These are phyloP conservation scores for Aegypius monachus DNA, from an alignment of 2,113 vertebrate species.

Conservation along the genomic window DNA sequence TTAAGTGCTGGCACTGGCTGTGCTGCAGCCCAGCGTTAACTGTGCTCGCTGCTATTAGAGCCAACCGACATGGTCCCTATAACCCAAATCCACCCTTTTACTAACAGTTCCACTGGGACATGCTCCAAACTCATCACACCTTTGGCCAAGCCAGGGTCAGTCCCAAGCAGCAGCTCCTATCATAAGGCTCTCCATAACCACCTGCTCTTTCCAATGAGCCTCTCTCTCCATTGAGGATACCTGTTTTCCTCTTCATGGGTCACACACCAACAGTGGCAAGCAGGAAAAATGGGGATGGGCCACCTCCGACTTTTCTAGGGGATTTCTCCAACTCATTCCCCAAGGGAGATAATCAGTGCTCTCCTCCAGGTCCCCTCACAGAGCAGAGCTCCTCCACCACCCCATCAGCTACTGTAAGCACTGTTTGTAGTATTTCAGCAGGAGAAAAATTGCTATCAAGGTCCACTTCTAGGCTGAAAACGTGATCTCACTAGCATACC, in stretches of 20 bases:
- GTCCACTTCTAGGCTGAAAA: not conserved
- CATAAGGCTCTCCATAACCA: rapidly evolving
- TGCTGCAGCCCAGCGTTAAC: not conserved
- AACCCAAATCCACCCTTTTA: not conserved
- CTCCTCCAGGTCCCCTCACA: not conserved
- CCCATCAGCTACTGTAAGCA: not conserved
- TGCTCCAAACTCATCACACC: not conserved
- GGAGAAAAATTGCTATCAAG: not conserved
- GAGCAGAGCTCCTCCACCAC: not conserved
- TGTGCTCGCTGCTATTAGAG: not conserved
- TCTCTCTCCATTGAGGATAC: rapidly evolving
- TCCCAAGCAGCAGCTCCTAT: not conserved
- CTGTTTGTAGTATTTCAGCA: not conserved
- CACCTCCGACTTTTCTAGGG: not conserved
- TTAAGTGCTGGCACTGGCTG: not conserved
- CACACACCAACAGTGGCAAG: not conserved
- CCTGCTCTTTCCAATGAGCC: not conserved
- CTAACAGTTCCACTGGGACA: not conserved
- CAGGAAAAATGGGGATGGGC: not conserved
- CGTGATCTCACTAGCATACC: not conserved
- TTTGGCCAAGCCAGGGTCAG: not conserved
- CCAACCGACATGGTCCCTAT: rapidly evolving
- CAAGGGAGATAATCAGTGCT: rapidly evolving
- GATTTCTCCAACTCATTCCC: not conserved
- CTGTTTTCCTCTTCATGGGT: rapidly evolving